Base-by-base conservation (phyloP, 1,140 invertebrate species). In the Sitodiplosis mosellana region DNA sequence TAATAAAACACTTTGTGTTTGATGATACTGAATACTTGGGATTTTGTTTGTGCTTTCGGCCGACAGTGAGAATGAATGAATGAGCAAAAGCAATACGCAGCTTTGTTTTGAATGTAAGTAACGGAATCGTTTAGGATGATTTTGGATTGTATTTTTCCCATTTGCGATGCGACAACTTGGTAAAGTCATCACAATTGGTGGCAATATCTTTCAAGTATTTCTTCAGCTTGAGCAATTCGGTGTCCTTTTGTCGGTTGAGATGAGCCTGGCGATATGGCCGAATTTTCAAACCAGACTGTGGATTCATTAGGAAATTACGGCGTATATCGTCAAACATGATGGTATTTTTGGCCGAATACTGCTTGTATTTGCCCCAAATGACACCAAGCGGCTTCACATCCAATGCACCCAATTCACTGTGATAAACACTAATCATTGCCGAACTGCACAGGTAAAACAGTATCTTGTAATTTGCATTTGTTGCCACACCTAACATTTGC, bases 271-370 rank as follows among this genome's bases (percentile, higher is more conserved):
- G 76, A 63, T 94, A 98, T 1, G 91, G 81, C 58, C 78, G 72
- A 59, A 97, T 95, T 63, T 82, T 81, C 1, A 97, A 66, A 5
- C 93, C 93, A 51, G 82, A 91, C 55, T 88, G 84, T 14, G 91
- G 91, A 68, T 98, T 98, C 92, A 98, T 95, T 14, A 96, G 77
- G 57, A 98, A 98, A 69, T 98, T 98, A 54, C 90, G 70, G 48
- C 90, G 72, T n/a, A 97, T 85, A 60, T 97, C 93, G 60, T 97
- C 93, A 58, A 98, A 89, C 91, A 98, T 98, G 52, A 98, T 92
- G 0, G 93, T 97, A 59, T 97, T 98, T 57, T 83, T 87, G 1
- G 80, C 68, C 40, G 74, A 81, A 60, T 86, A 95, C 56, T 93
- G 82, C 14, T 78, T 71, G 63, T 81, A 96, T 63, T 93, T 91